phyloP scores from a whole-genome alignment of 2,797 vertebrate genomes.

The Phoebastria nigripes region DNA sequence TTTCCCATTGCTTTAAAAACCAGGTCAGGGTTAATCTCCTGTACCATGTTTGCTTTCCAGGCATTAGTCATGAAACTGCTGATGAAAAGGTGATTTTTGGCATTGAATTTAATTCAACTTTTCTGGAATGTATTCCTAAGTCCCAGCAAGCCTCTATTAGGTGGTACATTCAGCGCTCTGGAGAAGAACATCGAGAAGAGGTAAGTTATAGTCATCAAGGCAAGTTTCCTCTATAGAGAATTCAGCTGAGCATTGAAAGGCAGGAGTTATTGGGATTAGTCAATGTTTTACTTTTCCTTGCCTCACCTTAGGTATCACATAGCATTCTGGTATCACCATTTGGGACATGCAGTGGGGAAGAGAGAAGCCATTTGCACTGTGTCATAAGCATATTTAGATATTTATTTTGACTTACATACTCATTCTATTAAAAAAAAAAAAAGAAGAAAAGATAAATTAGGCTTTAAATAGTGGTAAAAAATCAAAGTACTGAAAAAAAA shows the following conservation, averaged over 20 bases:
- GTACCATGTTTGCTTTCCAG: slow-evolving; percentile 79
- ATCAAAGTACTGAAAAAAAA: not conserved
- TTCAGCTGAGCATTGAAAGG: slow-evolving; percentile 19
- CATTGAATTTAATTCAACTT: slow-evolving; percentile 95
- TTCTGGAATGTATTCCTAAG: slow-evolving; percentile 96
- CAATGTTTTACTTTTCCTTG: slow-evolving; percentile 19
- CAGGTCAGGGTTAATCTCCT: slow-evolving; percentile 77
- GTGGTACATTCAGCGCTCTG: slow-evolving; percentile 79
- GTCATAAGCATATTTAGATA: not conserved
- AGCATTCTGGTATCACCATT: slow-evolving; percentile 34
- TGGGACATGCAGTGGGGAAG: not conserved
- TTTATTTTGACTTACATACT: not conserved
- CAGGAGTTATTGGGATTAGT: slow-evolving; percentile 17
- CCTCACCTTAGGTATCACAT: slow-evolving; percentile 12
- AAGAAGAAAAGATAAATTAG: not conserved
- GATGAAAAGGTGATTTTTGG: slow-evolving; percentile 95
- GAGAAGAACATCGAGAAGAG: slow-evolving; percentile 86
- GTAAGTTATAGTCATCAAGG: slow-evolving; percentile 74
- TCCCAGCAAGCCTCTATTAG: slow-evolving; percentile 90
- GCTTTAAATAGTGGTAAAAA: not conserved
- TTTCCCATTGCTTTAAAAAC: slow-evolving; percentile 76
- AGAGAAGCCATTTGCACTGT: not conserved
- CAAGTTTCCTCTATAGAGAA: slow-evolving; percentile 9
- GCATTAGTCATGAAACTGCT: slow-evolving; percentile 80
- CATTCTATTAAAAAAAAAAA: not conserved